Conservation (phyloP, 1,140 invertebrate species). For the Rhagoletis pomonella region DNA sequence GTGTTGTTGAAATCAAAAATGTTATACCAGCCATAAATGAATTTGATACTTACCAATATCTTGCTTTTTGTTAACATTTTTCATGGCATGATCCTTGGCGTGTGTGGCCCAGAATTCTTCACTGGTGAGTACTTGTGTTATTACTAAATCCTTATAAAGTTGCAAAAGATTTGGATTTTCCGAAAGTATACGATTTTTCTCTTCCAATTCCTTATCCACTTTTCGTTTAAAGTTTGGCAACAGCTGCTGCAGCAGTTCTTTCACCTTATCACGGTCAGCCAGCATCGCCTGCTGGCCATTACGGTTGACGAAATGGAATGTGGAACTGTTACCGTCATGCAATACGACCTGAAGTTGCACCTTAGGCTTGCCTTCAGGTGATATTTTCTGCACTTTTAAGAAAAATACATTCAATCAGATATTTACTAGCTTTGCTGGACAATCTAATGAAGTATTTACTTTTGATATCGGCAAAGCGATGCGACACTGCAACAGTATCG, state of each 20-base stretch:
- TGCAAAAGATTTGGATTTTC: constrained; percentile 89
- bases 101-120: constrained; percentile 98
- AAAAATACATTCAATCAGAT: constrained; percentile 43
- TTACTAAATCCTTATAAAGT: constrained; percentile 94
- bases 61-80: constrained; percentile 83
- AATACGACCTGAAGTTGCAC: constrained; percentile 98
- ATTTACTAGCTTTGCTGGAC: neutral
- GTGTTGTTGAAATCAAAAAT: constrained; percentile 11
- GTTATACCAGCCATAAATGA: neutral
- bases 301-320: constrained; percentile 98
- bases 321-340: constrained; percentile 94
- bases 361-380: constrained; percentile 97
- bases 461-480: constrained; percentile 97
- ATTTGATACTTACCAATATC: constrained; percentile 82
- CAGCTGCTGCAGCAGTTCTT: constrained; percentile 92
- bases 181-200: constrained; percentile 89
- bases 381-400: constrained; percentile 96
- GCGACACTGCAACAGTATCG: constrained; percentile 92
- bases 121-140: constrained; percentile 92
- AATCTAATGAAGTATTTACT: constrained; percentile 77
- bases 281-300: constrained; percentile 87
- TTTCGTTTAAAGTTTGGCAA: constrained; percentile 97
- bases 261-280: constrained; percentile 93
- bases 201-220: constrained; percentile 94
- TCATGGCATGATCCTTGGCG: constrained; percentile 85